Base-by-base conservation (phyloP, 2,113 vertebrate species). In the Malurus elegans region DNA sequence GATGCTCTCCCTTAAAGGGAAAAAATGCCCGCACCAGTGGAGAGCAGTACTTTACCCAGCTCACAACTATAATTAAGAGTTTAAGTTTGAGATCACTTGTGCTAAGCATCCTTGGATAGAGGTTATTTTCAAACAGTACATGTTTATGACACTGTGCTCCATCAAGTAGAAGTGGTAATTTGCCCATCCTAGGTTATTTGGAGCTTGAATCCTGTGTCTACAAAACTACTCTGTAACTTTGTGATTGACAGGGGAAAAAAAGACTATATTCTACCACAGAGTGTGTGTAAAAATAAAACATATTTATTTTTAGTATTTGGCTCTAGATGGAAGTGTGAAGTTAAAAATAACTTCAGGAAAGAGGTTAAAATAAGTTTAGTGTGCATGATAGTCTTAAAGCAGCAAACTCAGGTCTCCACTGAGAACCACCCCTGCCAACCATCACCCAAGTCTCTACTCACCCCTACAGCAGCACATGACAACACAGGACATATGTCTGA, bases 271-370 rank as follows among this genome's bases (percentile, higher is more conserved):
- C 76, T 88, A 84, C 56, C 44, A 62, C 0, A 50, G 31, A 65
- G 36, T 13, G 16, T 20, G 78, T n/a, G 29, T 69, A 91, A 88
- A 95, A 91, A 86, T 36, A 86, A 95, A 91, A 65, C 28, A 6
- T 66, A 64, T 80, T 96, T 96, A 86, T 91, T 83, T 88, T 93
- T 91, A 95, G 79, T 73, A 92, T 91, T 92, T 96, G 83, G 75
- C 69, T 93, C 50, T 80, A 70, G 42, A 80, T 70, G 18, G 76
- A 95, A 88, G 79, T 24, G 47, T n/a, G 78, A 95, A 78, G 89
- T 29, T 89, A 94, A 96, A 95, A 83, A 93, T 86, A 96, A 34
- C 76, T 88, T 54, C 69, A 67, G 64, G 20, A 78, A 86, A 70
- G 86, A 78, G 65, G 73, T 3, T 74, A 69, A 69, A 44, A 67